A percentile compares a stretch with the other conserved stretches of the same genome.
phyloP scores from a whole-genome alignment of 2,113 vertebrate genomes.

The Archocentrus centrarchus region DNA sequence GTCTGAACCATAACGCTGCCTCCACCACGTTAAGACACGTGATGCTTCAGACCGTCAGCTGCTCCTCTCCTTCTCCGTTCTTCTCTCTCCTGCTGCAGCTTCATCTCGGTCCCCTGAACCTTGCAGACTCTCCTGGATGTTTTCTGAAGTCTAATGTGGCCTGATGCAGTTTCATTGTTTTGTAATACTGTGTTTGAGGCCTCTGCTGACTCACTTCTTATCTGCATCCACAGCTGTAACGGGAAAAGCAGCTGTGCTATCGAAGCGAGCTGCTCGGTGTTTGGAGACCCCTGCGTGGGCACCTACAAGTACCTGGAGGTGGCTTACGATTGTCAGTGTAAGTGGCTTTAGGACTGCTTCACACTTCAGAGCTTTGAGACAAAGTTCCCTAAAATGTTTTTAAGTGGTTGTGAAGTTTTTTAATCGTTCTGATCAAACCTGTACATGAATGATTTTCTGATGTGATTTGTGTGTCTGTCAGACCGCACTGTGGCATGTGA shows the following conservation, averaged over 20 bases:
- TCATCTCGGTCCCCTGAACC: background rate
- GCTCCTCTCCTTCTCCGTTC: too few relatives aligned
- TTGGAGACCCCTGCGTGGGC: background rate
- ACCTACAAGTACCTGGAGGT: slow-evolving; percentile 18
- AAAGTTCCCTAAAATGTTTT: too few relatives aligned
- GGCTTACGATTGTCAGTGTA: background rate
- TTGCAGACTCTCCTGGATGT: background rate
- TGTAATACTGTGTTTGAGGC: background rate
- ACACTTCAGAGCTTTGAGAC: background rate
- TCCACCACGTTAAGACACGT: background rate
- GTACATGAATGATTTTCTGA: rapidly evolving
- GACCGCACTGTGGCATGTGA: background rate
- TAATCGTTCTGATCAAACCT: background rate
- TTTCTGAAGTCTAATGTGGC: background rate
- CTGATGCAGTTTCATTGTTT: too few relatives aligned
- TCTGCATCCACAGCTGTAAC: background rate
- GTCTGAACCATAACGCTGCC: too few relatives aligned
- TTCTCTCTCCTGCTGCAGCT: background rate
- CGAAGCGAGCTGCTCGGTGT: background rate
- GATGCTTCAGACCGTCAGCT: background rate
- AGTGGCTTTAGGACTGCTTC: background rate
- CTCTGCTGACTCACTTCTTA: background rate
- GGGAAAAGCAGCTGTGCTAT: background rate
- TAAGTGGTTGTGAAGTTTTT: background rate
- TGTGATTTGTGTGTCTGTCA: background rate